Conservation (phyloP, 2,113 vertebrate species). For the Ahaetulla prasina region DNA sequence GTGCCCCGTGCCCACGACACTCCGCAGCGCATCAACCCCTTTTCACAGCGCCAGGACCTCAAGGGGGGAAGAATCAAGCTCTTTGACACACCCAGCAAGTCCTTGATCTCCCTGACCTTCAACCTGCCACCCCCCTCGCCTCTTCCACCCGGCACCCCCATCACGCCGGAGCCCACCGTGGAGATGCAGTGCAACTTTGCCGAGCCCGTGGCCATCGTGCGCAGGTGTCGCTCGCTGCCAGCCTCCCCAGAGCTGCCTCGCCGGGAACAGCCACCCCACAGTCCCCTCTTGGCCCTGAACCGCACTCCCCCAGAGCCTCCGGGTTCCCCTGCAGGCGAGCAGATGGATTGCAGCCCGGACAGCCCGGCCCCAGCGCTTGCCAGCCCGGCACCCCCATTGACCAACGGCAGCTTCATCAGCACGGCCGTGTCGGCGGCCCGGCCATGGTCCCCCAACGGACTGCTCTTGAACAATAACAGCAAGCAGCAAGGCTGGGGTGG, state of each 20-base stretch:
- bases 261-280: accelerated
- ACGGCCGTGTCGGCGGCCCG: slow-evolving; percentile 55
- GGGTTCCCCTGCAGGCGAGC: slow-evolving; percentile 53
- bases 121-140: slow-evolving; percentile 72
- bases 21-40: slow-evolving; percentile 82
- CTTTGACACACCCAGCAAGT: slow-evolving; percentile 87
- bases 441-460: slow-evolving; percentile 67
- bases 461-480: slow-evolving; percentile 76
- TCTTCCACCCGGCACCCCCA: slow-evolving; percentile 55
- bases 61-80: slow-evolving; percentile 91
- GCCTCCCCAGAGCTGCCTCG: slow-evolving; percentile 79
- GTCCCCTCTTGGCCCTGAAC: neutral
- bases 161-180: slow-evolving; percentile 53
- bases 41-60: slow-evolving; percentile 87
- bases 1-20: slow-evolving; percentile 61
- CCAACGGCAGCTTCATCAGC: slow-evolving; percentile 64
- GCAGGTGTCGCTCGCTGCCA: slow-evolving; percentile 84
- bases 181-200: slow-evolving; percentile 60
- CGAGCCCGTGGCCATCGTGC: slow-evolving; percentile 37
- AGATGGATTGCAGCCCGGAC: slow-evolving; percentile 78
- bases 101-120: slow-evolving; percentile 81
- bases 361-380: slow-evolving; percentile 43
- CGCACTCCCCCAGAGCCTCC: slow-evolving; percentile 21
- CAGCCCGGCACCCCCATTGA: slow-evolving; percentile 12
- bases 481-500: slow-evolving; percentile 73